Evolutionary conservation across 2,888 invertebrate species (phyloP), one percentile per base, ranked within the genome.

Genomic region (Horisme vitalbata): DNA sequence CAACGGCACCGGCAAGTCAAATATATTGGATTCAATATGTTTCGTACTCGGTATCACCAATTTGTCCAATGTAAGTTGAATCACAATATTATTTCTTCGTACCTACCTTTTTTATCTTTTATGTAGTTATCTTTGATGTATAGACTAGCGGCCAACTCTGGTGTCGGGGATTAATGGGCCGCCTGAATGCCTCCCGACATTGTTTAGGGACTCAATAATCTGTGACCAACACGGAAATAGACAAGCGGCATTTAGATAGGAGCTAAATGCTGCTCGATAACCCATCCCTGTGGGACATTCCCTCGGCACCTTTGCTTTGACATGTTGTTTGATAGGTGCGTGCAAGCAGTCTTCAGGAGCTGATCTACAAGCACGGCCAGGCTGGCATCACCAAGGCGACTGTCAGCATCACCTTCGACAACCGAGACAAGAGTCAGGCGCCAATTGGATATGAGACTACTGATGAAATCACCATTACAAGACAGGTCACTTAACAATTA

Each of bases 281-380:
- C n/a, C n/a, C n/a, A n/a, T n/a, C n/a, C n/a, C n/a, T n/a, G n/a
- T 18, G 18, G 18, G 6, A 18, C 6, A 2, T 18, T 18, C 6
- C 2, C 1, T 18, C 6, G 6, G n/a, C n/a, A 3, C 1, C 10
- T 13, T 1, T 14, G 7, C 3, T 28, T 28, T 8, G 3, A 14
- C 0, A 7, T 8, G 8, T 28, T 4, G 8, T 10, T 7, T 3
- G 13, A 8, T 8, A 98, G 97, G 97, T 99, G 4, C 92, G 99
- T 60, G 98, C 97, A 2, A 92, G 93, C 20, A 96, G 94, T 55
- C 86, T 99, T 14, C 97, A 97, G 82, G 99, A 99, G 71, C 88
- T 99, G 51, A 97, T 99, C n/a, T 99, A 96, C 83, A 99, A 99
- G 83, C 95, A 95, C 83, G 99, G 99, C 0, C 98, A 99, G 76